These are phyloP conservation scores for Botia kubotai DNA, from an alignment of 2,797 vertebrate genomes.

Conservation along the genomic window DNA sequence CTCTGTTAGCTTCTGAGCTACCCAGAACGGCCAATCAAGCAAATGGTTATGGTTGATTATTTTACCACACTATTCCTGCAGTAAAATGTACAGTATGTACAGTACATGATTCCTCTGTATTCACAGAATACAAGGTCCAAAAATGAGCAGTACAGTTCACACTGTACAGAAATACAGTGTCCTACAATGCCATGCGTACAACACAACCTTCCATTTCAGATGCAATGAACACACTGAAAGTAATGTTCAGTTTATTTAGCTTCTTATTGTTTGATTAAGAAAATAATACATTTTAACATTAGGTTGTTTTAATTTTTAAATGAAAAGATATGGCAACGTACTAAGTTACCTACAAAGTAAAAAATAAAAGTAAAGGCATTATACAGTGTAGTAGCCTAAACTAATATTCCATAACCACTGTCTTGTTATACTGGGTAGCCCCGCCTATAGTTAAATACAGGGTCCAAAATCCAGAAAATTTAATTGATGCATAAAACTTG, in stretches of 20 bases:
- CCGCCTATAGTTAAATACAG: too few species aligned
- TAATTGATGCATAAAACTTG: not conserved
- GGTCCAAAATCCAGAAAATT: conserved; percentile 17
- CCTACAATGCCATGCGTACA: not conserved
- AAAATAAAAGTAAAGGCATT: not conserved
- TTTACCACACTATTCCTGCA: not conserved
- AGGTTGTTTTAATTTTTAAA: too few species aligned
- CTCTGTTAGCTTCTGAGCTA: too few species aligned
- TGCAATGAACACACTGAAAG: not conserved
- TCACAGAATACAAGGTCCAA: not conserved
- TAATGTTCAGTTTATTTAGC: not conserved
- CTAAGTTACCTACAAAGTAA: too few species aligned
- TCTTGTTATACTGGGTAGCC: not conserved
- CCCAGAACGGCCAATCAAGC: too few species aligned
- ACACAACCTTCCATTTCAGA: not conserved
- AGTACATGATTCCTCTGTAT: not conserved
- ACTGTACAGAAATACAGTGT: not conserved
- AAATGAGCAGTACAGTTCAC: too few species aligned
- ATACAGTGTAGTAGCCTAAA: not conserved
- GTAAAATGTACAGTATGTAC: not conserved
- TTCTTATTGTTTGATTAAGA: not conserved
- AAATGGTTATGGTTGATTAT: too few species aligned
- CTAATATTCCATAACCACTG: not conserved
- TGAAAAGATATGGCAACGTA: not conserved
- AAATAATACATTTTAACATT: not conserved